Percentiles rank a stretch among this genome's conserved stretches.
These are phyloP conservation scores for Adela reaumurella DNA, from an alignment of 2,888 invertebrate species.

Conservation along the genomic window DNA sequence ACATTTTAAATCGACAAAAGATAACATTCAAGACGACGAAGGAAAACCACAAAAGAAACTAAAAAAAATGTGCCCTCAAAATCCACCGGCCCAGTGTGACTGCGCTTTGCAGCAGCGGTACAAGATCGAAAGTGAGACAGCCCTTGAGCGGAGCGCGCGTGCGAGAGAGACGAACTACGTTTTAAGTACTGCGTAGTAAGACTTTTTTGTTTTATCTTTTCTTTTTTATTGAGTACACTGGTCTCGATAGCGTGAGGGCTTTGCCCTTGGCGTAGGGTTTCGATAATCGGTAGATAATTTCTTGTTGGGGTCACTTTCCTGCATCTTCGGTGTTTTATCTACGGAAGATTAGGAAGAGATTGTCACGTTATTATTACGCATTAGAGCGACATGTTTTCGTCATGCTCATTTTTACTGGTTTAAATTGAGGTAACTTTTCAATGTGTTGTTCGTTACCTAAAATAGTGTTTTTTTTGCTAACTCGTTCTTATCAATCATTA, in stretches of 20 bases:
- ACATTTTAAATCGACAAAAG: no score
- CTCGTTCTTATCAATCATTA: no score
- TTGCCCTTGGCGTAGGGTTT: not conserved
- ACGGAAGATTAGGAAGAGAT: constrained; percentile 2
- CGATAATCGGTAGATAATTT: not conserved
- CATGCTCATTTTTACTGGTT: no score
- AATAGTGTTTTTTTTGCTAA: no score
- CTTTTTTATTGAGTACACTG: not conserved
- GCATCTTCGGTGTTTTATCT: not conserved
- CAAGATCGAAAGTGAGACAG: not conserved
- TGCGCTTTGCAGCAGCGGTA: not conserved
- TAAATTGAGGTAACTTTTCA: no score
- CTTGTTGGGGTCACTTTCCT: not conserved
- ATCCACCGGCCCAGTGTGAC: no score
- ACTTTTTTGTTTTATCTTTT: not conserved
- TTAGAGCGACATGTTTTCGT: no score
- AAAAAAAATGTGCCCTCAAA: no score
- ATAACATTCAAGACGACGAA: no score
- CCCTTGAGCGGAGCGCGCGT: not conserved
- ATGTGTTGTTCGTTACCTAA: no score
- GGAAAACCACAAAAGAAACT: no score
- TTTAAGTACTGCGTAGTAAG: not conserved
- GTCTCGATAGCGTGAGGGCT: not conserved
- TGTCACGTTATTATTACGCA: constrained; percentile 8
- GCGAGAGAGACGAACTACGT: not conserved